Evolutionary conservation across 1,140 invertebrate genomes (phyloP), one percentile per base, ranked within the genome.

Genomic region (Physella acuta): DNA sequence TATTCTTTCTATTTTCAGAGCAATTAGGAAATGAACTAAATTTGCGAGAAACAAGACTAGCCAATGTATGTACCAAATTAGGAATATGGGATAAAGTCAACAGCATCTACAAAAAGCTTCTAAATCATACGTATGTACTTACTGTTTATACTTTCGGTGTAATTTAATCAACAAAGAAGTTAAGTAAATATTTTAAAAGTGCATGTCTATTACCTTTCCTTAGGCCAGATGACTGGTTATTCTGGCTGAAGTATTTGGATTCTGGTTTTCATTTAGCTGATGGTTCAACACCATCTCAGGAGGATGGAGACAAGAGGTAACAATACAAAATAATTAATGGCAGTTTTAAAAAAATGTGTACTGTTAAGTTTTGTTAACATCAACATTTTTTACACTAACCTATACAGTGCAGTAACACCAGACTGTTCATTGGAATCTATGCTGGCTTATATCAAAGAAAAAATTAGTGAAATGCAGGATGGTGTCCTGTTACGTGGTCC

Each of bases 21-120:
- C 80, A 81, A 63, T 61, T 88, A 16, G 76, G 79, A 14, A 80
- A 78, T 75, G 81, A 85, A 65, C 70, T 84, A 24, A 76, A 84
- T 63, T 83, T 84, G 63, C 68, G 89, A 11, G 84, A 89, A 4
- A 89, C 88, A 76, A 89, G 90, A 68, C 90, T 89, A 82, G 90
- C 92, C 63, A 89, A 90, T 53, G 88, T 93, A 75, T 87, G 93
- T 39, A 88, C 90, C 63, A 90, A 90, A 77, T 83, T 95, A 30
- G 86, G 90, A 68, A 87, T 88, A 69, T 95, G 92, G 90, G 80
- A 87, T 26, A 88, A 91, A 77, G 87, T 59, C 89, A 93, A 86
- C 80, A 87, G 59, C 83, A 91, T 52, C 88, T 91, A 81, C 89
- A 92, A 86, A 86, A 89, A 75, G 84, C 91, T 75, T 82, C 93